Conservation (phyloP, 1,140 invertebrate genomes). For the Pinna nobilis region DNA sequence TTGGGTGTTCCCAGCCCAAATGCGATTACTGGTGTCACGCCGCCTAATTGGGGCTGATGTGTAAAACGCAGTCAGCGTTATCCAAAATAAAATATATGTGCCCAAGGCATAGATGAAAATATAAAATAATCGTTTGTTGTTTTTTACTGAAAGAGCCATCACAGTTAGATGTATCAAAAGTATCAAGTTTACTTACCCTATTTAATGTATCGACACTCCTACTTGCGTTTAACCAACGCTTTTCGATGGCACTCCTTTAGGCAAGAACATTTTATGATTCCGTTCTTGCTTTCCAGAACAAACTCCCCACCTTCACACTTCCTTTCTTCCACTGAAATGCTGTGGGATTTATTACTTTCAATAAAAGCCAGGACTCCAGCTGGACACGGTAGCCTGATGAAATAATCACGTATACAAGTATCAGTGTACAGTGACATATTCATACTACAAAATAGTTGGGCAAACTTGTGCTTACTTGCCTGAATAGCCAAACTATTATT, state of each 20-base stretch:
- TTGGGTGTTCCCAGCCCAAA: no score
- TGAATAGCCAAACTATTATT: slow-evolving; percentile 19
- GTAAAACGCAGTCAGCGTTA: no score
- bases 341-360: slow-evolving; percentile 27
- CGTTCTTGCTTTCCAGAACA: neutral
- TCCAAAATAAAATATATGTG: no score
- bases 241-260: neutral
- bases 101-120: no score
- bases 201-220: slow-evolving; percentile 15
- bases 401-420: slow-evolving; percentile 17
- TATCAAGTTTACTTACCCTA: no score
- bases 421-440: slow-evolving; percentile 35
- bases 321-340: slow-evolving; percentile 1
- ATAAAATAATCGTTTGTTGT: no score
- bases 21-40: no score
- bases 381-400: slow-evolving; percentile 21
- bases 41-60: no score
- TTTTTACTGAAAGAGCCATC: no score
- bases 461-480: slow-evolving; percentile 10
- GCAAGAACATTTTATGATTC: neutral
- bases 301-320: slow-evolving; percentile 23
- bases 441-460: slow-evolving; percentile 19
- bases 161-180: no score
- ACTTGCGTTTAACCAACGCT: neutral
- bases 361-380: slow-evolving; percentile 9